These are phyloP conservation scores for Sparus aurata DNA, from an alignment of 2,797 vertebrate species.

Conservation along the genomic window DNA sequence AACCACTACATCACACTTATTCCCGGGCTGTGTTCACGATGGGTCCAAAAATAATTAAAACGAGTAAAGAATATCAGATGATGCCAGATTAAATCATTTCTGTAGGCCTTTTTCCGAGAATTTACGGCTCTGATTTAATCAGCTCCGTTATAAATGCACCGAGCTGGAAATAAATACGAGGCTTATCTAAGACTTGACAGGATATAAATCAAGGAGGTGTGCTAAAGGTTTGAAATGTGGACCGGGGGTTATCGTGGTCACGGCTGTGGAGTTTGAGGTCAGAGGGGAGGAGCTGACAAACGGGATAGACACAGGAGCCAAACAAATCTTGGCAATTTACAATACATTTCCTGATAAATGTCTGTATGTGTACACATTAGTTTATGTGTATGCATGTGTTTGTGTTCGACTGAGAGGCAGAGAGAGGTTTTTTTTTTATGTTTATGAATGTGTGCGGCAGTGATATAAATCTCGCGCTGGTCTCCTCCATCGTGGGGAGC, in stretches of 20 bases:
- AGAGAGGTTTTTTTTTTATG: slow-evolving; percentile 18
- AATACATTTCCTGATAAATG: slow-evolving; percentile 21
- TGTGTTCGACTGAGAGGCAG: slow-evolving; percentile 19
- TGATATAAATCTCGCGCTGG: slow-evolving; percentile 60
- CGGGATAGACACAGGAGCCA: slow-evolving; percentile 46
- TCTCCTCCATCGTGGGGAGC: slow-evolving; percentile 61
- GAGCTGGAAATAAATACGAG: slow-evolving; percentile 36
- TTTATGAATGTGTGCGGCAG: slow-evolving; percentile 50
- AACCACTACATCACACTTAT: slow-evolving; percentile 39
- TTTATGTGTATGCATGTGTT: slow-evolving; percentile 7
- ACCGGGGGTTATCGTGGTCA: slow-evolving; percentile 50
- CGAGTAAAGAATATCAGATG: slow-evolving; percentile 1
- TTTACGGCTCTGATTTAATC: slow-evolving; percentile 48
- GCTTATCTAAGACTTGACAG: slow-evolving; percentile 49
- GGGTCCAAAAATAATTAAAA: slow-evolving; percentile 19
- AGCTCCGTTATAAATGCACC: slow-evolving; percentile 25
- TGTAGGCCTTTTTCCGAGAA: background rate
- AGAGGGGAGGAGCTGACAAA: slow-evolving; percentile 59
- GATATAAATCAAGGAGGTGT: slow-evolving; percentile 51
- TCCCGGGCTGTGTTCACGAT: slow-evolving; percentile 22
- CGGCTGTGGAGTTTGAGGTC: slow-evolving; percentile 47
- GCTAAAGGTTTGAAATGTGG: slow-evolving; percentile 39
- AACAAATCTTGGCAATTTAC: slow-evolving; percentile 48
- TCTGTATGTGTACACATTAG: background rate
- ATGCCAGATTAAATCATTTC: slow-evolving; percentile 15